Evolutionary conservation across 2,888 invertebrate genomes (phyloP), one percentile per base, ranked within the genome.

Genomic region (Eupithecia insigniata): DNA sequence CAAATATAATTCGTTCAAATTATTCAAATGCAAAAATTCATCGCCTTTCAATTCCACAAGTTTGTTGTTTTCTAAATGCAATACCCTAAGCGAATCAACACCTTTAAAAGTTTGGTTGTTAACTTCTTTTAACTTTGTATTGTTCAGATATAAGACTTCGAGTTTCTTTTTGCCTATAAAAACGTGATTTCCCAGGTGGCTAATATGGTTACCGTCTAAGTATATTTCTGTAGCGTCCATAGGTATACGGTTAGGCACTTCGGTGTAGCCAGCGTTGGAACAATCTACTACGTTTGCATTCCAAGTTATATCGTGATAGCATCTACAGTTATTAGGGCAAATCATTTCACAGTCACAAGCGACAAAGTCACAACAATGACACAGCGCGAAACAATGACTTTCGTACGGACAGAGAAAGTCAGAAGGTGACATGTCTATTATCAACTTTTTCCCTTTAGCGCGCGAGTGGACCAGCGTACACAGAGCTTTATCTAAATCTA

Each of bases 281-380:
- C 97, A 97, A 89, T 97, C 97, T 62, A 97, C 97, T 66, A 97
- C 96, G 91, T 97, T 97, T 78, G 97, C 96, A 79, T 96, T 96
- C 97, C 97, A 98, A 76, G 96, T 96, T 85, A 97, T 96, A 87
- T 98, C 98, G 89, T 97, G 97, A 94, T 96, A 98, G 85, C 98
- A 98, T 82, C 96, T 96, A 92, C 98, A 98, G 86, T 97, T 96
- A 84, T 95, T 95, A 65, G 98, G 98, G 89, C 98, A 98, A 80
- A 97, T 97, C 97, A 97, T 98, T 95, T 97, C 97, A 93, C 98
- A 98, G 91, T 98, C 98, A 90, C 98, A 98, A 67, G 97, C 97
- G 84, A 97, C 97, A 88, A 97, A 98, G 82, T 97, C 97, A 92
- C 98, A 98, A 91, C 98, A 98, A 89, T 97, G 97, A 89, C 98